Base-by-base conservation (phyloP, 1,140 invertebrate genomes). In the Agrilus planipennis region DNA sequence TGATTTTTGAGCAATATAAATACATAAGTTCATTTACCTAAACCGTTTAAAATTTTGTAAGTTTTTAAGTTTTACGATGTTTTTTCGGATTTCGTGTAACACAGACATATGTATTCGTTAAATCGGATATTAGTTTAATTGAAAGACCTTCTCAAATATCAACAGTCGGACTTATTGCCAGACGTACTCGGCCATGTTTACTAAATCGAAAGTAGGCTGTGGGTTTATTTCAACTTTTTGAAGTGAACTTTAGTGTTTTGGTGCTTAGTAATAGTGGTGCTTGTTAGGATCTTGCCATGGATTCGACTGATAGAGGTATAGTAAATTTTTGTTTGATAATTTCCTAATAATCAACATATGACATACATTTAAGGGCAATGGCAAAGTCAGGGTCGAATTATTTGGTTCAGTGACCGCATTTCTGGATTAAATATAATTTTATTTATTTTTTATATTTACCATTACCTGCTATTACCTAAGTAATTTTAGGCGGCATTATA, bases 351-450 rank as follows among this genome's bases (percentile, higher is more conserved):
- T 42, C 28, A 27, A 21, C 15, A 30, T 19, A 22, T 36, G 34
- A 35, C 19, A 42, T 41, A 42, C 42, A n/a, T 28, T 29, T 55
- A 55, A 57, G 57, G 60, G 58, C 58, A 61, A 60, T 60, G 58
- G 57, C 58, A 61, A 60, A 61, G 60, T 62, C 60, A 62, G 55
- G 60, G 60, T 62, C 60, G 55, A 51, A 37, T 41, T 53, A 58
- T 58, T 60, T 61, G 53, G 60, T 62, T 61, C 60, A 62, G 42
- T 61, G 60, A 61, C 58, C 60, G 54, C 52, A 49, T 54, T 61
- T 55, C 52, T 44, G 37, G 44, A 40, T 29, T 32, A 11, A 11
- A 9, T 16, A 11, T 7, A 9, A 32, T 14, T 32, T 9, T 32
- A 32, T 32, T 32, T 16, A 11, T 9, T 11, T 32, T 32, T 32